Evolutionary conservation across 2,888 invertebrate species (phyloP).

Genomic region (Pollenia labialis): DNA sequence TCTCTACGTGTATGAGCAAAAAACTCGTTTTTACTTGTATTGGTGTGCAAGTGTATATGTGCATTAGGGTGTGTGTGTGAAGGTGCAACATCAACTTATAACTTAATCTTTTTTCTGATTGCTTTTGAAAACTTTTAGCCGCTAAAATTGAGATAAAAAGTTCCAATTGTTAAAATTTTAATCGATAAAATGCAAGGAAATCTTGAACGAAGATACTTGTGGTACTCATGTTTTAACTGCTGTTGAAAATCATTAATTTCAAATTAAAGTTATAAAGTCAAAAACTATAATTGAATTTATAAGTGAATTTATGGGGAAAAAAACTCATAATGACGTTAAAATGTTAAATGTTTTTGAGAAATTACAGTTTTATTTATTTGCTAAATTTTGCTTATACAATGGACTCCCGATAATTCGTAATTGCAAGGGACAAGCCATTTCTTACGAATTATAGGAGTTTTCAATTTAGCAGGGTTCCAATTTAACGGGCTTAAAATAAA

Average conservation of each 20-base stretch:
- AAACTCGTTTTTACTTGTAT: not conserved
- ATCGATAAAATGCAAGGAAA: not conserved
- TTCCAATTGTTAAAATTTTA: conserved; percentile 3
- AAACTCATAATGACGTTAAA: not conserved
- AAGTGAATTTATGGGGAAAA: not conserved
- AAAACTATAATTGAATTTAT: not conserved
- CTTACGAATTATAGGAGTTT: no score
- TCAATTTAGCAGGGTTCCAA: no score
- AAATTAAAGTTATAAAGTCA: not conserved
- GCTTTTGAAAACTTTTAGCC: not conserved
- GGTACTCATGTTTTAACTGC: not conserved
- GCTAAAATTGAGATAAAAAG: not conserved
- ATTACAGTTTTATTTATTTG: not conserved
- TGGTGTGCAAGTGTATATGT: not conserved
- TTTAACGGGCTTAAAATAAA: no score
- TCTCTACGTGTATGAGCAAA: no score
- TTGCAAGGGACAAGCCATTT: no score
- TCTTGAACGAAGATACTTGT: not conserved
- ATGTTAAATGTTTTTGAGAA: not conserved
- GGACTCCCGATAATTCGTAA: no score
- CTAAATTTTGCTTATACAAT: no score
- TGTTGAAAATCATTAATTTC: not conserved
- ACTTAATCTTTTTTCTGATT: conserved; percentile 1
- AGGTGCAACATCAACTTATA: not conserved
- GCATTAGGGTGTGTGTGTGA: not conserved